Base-by-base conservation (phyloP, 2,888 invertebrate species). In the Mimachlamys varia region DNA sequence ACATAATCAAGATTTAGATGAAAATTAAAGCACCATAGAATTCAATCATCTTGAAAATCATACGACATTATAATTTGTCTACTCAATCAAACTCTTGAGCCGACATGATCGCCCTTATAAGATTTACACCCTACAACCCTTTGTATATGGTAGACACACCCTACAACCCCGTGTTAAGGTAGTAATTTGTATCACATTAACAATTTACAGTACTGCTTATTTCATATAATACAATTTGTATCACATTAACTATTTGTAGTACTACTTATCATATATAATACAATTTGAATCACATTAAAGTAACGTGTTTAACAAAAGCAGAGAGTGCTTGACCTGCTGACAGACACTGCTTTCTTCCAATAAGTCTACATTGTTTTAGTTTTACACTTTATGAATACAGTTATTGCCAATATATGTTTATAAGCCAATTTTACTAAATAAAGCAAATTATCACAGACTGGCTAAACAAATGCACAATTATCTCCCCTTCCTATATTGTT, bases 51-150 rank as follows among this genome's bases (percentile, higher is more conserved):
- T n/a, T 19, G 22, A 3, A 7, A 19, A 58, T 58, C 33, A 0
- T 76, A 27, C 33, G 22, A n/a, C 22, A 62, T 22, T n/a, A 22
- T n/a, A 33, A 76, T 27, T 15, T 17, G 27, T 76, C 33, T 33
- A 76, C 76, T 76, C 76, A 76, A 76, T 33, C 76, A 76, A 76
- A 76, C 76, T 76, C 76, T 76, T 27, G 76, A 76, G 76, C n/a
- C n/a, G n/a, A n/a, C n/a, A n/a, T 76, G 76, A 76, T 27, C 17
- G 27, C 12, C 22, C 2, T 5, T 76, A 27, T 27, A 10, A 76
- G 4, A 5, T 27, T 76, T 10, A 76, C 13, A 27, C n/a, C 10
- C n/a, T 76, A 76, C 1, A 76, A 76, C n/a, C n/a, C 17, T 27
- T 76, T 76, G 27, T 76, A 76, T 76, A 76, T 27, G n/a, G 62